Evolutionary conservation across 2,797 vertebrate species (phyloP).

Genomic region (Platyrinchus mystaceus): DNA sequence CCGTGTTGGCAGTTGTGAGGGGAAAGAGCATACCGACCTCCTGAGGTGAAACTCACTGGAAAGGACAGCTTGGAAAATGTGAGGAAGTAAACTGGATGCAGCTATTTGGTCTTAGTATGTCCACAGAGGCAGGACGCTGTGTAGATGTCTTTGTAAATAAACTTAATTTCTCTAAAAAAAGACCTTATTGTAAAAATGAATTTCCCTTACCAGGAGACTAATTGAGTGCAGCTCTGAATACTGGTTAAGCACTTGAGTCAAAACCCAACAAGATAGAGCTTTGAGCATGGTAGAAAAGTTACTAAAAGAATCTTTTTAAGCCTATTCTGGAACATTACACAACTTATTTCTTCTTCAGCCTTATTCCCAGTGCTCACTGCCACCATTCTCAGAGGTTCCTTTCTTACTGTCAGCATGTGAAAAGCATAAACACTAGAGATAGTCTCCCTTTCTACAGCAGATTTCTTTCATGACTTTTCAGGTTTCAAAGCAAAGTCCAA

Average conservation of each 20-base stretch:
- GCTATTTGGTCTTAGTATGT: not conserved
- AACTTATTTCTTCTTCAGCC: not conserved
- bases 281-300: not conserved
- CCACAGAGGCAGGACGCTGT: not conserved
- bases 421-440: not conserved
- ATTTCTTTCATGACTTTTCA: not conserved
- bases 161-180: not conserved
- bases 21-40: not conserved
- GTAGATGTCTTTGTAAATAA: conserved; percentile 6
- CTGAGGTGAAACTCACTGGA: not conserved
- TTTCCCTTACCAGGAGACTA: not conserved
- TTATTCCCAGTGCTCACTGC: not conserved
- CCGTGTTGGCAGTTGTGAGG: not conserved
- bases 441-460: not conserved
- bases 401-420: not conserved
- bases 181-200: not conserved
- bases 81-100: not conserved
- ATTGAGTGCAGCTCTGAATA: not conserved
- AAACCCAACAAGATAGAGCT: conserved; percentile 5
- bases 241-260: not conserved
- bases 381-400: not conserved
- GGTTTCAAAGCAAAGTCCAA: not conserved
- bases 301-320: conserved; percentile 24
- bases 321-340: not conserved
- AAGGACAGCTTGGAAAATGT: not conserved